Evolutionary conservation across 2,113 vertebrate genomes (phyloP).

Genomic region (Seriola rivoliana): DNA sequence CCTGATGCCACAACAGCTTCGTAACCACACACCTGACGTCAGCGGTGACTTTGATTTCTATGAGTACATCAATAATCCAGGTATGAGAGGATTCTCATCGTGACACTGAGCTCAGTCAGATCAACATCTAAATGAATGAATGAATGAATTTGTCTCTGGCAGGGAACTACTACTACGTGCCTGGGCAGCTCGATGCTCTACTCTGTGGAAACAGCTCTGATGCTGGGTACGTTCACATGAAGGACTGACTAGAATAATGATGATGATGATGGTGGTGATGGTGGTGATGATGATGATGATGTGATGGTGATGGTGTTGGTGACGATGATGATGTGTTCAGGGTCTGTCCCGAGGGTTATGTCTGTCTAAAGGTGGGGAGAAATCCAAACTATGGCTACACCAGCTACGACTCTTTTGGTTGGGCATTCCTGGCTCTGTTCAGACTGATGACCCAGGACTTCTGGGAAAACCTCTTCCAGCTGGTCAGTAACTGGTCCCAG

Average conservation of each 20-base stretch:
- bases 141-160: constrained; percentile 19
- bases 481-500: constrained; percentile 83
- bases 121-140: too few species aligned
- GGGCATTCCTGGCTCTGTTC: constrained; percentile 95
- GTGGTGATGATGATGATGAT: not conserved
- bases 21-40: constrained; percentile 68
- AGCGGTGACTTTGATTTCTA: constrained; percentile 82
- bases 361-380: constrained; percentile 90
- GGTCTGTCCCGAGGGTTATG: constrained; percentile 90
- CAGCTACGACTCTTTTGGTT: constrained; percentile 93
- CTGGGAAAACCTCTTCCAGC: constrained; percentile 97
- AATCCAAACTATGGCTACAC: constrained; percentile 98
- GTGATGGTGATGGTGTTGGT: not conserved
- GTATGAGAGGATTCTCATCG: constrained; percentile 66
- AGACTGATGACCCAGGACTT: constrained; percentile 97
- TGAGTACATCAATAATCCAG: constrained; percentile 84
- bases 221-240: constrained; percentile 85
- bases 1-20: constrained; percentile 77
- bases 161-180: constrained; percentile 90
- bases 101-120: not conserved
- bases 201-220: constrained; percentile 96
- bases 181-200: constrained; percentile 86
- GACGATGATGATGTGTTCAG: constrained; percentile 76
- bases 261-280: not conserved
- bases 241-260: not conserved